phyloP scores from a whole-genome alignment of 2,113 vertebrate genomes.

The Pontoporia blainvillei region DNA sequence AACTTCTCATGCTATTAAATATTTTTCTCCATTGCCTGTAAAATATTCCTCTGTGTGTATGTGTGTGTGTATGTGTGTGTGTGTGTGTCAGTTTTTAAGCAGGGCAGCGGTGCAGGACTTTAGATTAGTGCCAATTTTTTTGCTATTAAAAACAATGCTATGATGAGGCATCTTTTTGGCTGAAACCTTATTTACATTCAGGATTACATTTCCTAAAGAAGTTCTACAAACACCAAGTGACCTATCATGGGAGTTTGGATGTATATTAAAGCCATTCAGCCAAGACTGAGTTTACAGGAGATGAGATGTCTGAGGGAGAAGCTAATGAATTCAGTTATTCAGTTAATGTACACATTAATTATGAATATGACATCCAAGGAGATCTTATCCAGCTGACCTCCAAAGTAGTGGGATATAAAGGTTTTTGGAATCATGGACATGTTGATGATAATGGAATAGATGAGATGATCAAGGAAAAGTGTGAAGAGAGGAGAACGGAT shows the following conservation, averaged over 20 bases:
- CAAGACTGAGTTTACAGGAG: not conserved
- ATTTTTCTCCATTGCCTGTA: not conserved
- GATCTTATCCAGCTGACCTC: not conserved
- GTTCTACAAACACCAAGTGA: not conserved
- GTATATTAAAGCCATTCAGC: conserved; percentile 23
- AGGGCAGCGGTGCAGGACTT: not conserved
- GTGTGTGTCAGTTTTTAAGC: not conserved
- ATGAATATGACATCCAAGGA: conserved; percentile 24
- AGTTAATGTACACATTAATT: conserved; percentile 1
- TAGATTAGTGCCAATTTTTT: not conserved
- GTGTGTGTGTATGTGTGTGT: no score
- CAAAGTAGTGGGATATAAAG: not conserved
- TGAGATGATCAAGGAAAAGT: not conserved
- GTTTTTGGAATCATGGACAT: not conserved
- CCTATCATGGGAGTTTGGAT: not conserved
- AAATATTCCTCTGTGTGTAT: not conserved
- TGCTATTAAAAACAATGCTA: conserved; percentile 39
- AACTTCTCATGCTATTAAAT: conserved; percentile 1
- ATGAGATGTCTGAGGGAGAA: conserved; percentile 21
- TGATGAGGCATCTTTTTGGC: not conserved
- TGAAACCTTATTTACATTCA: conserved; percentile 6
- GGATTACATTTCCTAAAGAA: conserved; percentile 24
- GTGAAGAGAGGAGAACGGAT: not conserved
- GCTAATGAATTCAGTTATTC: conserved; percentile 26
- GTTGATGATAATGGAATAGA: not conserved